Conservation (phyloP, 2,797 vertebrate genomes). For the Sebastes matsubarae region DNA sequence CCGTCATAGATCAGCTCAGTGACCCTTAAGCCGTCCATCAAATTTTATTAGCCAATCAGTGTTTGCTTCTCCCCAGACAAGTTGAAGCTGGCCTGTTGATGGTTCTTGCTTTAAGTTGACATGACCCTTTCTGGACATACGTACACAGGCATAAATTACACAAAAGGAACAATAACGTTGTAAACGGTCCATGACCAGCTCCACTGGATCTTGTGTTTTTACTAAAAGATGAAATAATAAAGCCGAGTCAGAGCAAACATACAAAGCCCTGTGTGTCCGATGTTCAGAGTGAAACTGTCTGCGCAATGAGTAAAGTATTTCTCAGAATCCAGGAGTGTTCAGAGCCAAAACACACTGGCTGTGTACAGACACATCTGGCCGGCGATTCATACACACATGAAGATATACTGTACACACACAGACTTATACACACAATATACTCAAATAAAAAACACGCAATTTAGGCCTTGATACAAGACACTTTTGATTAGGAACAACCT, state of each 20-base stretch:
- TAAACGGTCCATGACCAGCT: background rate
- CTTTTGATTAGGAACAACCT: background rate
- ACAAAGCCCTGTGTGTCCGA: background rate
- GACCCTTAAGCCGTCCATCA: slow-evolving; percentile 31
- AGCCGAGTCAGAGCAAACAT: slow-evolving; percentile 22
- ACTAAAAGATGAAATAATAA: slow-evolving; percentile 19
- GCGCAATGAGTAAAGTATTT: slow-evolving; percentile 21
- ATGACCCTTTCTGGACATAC: background rate
- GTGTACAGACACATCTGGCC: slow-evolving; percentile 36
- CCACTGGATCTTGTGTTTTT: background rate
- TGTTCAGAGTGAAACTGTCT: slow-evolving; percentile 5
- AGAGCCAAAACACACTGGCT: slow-evolving; percentile 52
- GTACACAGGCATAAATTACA: background rate
- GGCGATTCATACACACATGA: slow-evolving; percentile 3
- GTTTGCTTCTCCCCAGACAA: slow-evolving; percentile 27
- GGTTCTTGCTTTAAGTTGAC: background rate
- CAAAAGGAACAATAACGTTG: background rate
- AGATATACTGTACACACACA: slow-evolving; percentile 3
- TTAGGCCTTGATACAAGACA: background rate
- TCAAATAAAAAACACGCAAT: slow-evolving; percentile 8
- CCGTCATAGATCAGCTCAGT: slow-evolving; percentile 12
- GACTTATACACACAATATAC: background rate
- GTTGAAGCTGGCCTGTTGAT: slow-evolving; percentile 18
- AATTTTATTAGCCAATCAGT: slow-evolving; percentile 44
- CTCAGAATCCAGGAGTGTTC: slow-evolving; percentile 28